Percentiles rank a stretch among this genome's conserved stretches.
These are phyloP conservation scores for Drosophila borealis DNA, from an alignment of 2,888 invertebrate genomes.

Conservation along the genomic window DNA sequence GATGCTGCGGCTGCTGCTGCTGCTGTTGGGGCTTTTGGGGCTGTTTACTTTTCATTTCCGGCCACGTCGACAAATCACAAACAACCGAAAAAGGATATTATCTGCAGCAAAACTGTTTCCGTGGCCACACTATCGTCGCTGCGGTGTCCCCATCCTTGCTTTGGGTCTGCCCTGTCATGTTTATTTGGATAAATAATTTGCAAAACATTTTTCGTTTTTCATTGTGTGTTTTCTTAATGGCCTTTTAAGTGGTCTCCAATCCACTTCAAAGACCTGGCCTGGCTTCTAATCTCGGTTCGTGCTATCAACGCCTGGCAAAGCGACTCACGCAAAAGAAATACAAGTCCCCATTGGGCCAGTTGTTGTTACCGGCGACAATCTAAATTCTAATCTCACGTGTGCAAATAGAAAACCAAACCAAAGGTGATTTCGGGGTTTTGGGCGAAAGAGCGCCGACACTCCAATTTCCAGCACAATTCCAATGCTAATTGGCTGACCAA, in stretches of 20 bases:
- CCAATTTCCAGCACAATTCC: constrained; percentile 41
- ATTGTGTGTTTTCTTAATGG: constrained; percentile 66
- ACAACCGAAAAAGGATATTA: constrained; percentile 74
- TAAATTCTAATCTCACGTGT: constrained; percentile 59
- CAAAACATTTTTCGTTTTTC: constrained; percentile 66
- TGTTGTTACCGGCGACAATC: constrained; percentile 17
- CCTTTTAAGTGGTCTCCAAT: constrained; percentile 62
- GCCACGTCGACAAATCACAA: constrained; percentile 79
- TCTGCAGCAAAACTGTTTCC: constrained; percentile 71
- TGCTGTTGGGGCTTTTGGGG: constrained; percentile 29
- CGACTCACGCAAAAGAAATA: constrained; percentile 20
- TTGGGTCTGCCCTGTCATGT: constrained; percentile 35
- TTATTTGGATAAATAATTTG: constrained; percentile 78
- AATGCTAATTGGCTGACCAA: constrained; percentile 69
- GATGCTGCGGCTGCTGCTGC: constrained; percentile 27
- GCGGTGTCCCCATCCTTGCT: constrained; percentile 8
- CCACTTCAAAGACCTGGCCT: constrained; percentile 21
- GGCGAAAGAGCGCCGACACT: not conserved
- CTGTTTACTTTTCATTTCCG: constrained; percentile 77
- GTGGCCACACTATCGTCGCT: constrained; percentile 52
- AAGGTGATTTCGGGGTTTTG: constrained; percentile 9
- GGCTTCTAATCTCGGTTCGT: constrained; percentile 36
- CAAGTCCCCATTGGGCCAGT: constrained; percentile 15
- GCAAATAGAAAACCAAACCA: constrained; percentile 63
- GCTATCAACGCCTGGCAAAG: constrained; percentile 29